A percentile compares a stretch with the other conserved stretches of the same genome.
These are phyloP conservation scores for Chymomyza fuscimana DNA, from an alignment of 2,888 invertebrate genomes.

Conservation along the genomic window DNA sequence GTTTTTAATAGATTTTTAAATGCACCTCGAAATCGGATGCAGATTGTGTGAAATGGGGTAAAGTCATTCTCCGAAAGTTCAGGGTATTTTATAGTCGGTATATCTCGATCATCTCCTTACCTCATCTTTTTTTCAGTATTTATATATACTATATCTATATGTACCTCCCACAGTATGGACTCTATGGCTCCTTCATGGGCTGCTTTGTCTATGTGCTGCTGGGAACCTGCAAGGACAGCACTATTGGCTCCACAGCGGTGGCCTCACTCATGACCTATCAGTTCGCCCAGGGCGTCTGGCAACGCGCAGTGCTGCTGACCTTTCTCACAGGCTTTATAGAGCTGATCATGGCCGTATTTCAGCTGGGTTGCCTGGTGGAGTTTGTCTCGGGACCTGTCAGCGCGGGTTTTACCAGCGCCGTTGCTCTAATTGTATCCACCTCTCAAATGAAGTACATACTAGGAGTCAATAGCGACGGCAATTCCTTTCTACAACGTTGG, in stretches of 20 bases:
- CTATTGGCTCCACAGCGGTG: slow-evolving; percentile 95
- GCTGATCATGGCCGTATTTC: slow-evolving; percentile 89
- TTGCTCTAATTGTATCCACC: slow-evolving; percentile 91
- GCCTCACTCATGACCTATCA: slow-evolving; percentile 92
- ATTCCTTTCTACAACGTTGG: slow-evolving; percentile 90
- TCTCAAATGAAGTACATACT: slow-evolving; percentile 92
- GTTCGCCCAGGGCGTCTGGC: slow-evolving; percentile 84
- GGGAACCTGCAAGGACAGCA: slow-evolving; percentile 95
- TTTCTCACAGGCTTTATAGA: slow-evolving; percentile 88
- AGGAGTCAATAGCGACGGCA: slow-evolving; percentile 85
- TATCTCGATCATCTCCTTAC: no score
- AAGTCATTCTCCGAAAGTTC: no score
- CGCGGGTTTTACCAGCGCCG: slow-evolving; percentile 93
- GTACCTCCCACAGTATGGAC: slow-evolving; percentile 86
- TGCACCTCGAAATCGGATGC: no score
- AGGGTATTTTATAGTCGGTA: no score
- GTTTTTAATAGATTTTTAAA: no score
- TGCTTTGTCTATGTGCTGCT: slow-evolving; percentile 93
- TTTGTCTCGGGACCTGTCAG: slow-evolving; percentile 95
- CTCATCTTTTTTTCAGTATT: no score
- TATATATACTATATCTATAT: no score
- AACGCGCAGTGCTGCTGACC: slow-evolving; percentile 87
- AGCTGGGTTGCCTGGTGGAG: slow-evolving; percentile 91
- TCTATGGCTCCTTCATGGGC: slow-evolving; percentile 95
- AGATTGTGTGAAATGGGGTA: no score